Evolutionary conservation across 2,888 invertebrate genomes (phyloP), one percentile per base, ranked within the genome.

Genomic region (Scrobipalpa atriplicella): DNA sequence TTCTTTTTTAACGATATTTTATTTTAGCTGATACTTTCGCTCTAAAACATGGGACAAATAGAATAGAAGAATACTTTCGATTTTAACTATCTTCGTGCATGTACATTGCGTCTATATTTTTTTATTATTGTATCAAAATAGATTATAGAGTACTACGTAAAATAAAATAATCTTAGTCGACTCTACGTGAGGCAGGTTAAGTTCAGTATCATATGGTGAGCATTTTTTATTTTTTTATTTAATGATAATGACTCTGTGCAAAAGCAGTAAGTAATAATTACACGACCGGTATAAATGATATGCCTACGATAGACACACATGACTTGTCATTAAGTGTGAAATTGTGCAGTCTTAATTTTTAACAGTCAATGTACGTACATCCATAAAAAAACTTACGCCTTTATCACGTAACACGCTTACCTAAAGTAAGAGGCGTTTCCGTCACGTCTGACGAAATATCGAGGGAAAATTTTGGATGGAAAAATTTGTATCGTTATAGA

Each of bases 231-330:
- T 29, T 29, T 29, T 3, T 5, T 29, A 29, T 29, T 2, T 29
- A 29, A 5, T 29, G 29, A 29, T 73, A 72, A 74, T 72, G 70
- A 73, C 70, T 71, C 70, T 68, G 64, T 69, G 74, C 70, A 71
- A 68, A 71, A 66, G 67, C 69, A 70, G 73, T 70, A 77, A 71
- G 29, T 29, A 29, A 74, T 75, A n/a, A n/a, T n/a, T n/a, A 77
- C 47, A 47, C 73, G 74, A 66, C 67, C 67, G 62, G 70, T 73
- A 77, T 76, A 72, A 75, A 74, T 75, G 75, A 75, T 70, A 68
- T 70, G 68, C 66, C 69, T 69, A 70, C 72, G 71, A 73, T 71
- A 71, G 72, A 65, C 29, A 38, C 16, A 29, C 38, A 72, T 70
- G 71, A 61, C 38, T 61, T n/a, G n/a, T 1, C 47, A 16, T 47